Evolutionary conservation across 2,113 vertebrate species (phyloP).

Genomic region (Hassar affinis): DNA sequence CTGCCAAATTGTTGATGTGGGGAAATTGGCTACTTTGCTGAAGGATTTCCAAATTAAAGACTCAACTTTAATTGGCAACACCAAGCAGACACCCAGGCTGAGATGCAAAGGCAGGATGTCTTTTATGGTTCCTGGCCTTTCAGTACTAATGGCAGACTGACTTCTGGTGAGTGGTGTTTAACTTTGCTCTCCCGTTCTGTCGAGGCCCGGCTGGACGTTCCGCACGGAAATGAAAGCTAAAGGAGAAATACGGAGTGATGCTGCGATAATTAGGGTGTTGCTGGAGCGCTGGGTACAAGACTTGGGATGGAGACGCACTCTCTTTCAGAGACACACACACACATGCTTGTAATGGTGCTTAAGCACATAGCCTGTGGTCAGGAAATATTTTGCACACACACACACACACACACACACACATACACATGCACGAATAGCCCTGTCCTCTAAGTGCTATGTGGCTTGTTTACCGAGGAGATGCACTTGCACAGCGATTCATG

Average conservation of each 20-base stretch:
- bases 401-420: slow-evolving; percentile 25
- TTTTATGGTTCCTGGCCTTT: slow-evolving; percentile 59
- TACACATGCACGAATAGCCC: slow-evolving; percentile 14
- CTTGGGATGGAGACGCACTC: slow-evolving; percentile 48
- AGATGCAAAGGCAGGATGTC: slow-evolving; percentile 49
- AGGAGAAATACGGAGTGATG: slow-evolving; percentile 66
- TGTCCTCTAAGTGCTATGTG: slow-evolving; percentile 57
- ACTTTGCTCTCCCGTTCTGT: slow-evolving; percentile 64
- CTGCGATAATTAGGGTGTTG: slow-evolving; percentile 68
- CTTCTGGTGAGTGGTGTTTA: slow-evolving; percentile 67
- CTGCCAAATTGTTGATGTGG: slow-evolving; percentile 69
- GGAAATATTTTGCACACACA: slow-evolving; percentile 41
- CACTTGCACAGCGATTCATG: slow-evolving; percentile 56
- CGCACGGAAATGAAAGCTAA: slow-evolving; percentile 63
- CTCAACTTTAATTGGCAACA: slow-evolving; percentile 69
- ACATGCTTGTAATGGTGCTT: slow-evolving; percentile 57
- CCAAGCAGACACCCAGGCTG: slow-evolving; percentile 57
- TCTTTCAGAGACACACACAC: slow-evolving; percentile 13
- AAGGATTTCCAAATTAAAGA: slow-evolving; percentile 62
- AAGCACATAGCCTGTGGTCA: slow-evolving; percentile 54
- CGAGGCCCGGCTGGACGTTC: slow-evolving; percentile 57
- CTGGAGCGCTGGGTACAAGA: slow-evolving; percentile 57
- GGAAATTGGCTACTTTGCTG: slow-evolving; percentile 65
- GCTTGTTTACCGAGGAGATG: slow-evolving; percentile 65
- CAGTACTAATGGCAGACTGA: slow-evolving; percentile 61